phyloP scores from a whole-genome alignment of 2,113 vertebrate species.

The Ptilonorhynchus violaceus region DNA sequence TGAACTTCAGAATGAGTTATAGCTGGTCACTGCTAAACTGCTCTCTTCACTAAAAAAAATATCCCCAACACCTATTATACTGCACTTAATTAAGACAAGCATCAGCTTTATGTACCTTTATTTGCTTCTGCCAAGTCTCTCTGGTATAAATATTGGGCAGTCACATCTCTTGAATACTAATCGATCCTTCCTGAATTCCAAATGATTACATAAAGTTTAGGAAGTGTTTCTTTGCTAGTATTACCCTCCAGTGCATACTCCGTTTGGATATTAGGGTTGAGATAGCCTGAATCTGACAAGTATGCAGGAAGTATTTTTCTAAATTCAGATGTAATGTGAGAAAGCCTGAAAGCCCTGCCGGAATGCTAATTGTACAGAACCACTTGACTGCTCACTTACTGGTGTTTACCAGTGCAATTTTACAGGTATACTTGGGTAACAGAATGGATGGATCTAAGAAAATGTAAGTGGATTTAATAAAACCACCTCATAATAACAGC shows the following conservation, averaged over 20 bases:
- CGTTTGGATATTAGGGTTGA: conserved; percentile 51
- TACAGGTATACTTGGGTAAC: not conserved
- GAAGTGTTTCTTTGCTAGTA: conserved; percentile 76
- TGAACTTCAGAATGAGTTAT: conserved; percentile 80
- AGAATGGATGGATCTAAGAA: not conserved
- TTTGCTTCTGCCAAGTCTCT: conserved; percentile 78
- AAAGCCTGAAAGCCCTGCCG: conserved; percentile 18
- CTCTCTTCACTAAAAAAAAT: conserved; percentile 65
- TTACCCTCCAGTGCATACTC: conserved; percentile 32
- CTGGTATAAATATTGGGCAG: conserved; percentile 83
- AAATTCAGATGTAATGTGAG: conserved; percentile 72
- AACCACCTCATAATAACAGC: not conserved
- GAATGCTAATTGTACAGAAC: not conserved
- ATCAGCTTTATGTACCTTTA: conserved; percentile 78
- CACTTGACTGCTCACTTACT: not conserved
- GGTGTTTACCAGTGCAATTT: not conserved
- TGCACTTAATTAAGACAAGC: conserved; percentile 86
- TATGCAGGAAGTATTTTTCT: conserved; percentile 57
- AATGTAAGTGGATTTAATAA: not conserved
- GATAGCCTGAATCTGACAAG: conserved; percentile 70
- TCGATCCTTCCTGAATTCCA: conserved; percentile 80
- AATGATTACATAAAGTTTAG: conserved; percentile 81
- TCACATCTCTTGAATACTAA: conserved; percentile 77
- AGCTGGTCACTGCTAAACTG: conserved; percentile 75
- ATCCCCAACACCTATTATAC: conserved; percentile 75